Evolutionary conservation across 2,797 vertebrate species (phyloP), one percentile per base, ranked within the genome.

Genomic region (Ptychobarbus kaznakovi): DNA sequence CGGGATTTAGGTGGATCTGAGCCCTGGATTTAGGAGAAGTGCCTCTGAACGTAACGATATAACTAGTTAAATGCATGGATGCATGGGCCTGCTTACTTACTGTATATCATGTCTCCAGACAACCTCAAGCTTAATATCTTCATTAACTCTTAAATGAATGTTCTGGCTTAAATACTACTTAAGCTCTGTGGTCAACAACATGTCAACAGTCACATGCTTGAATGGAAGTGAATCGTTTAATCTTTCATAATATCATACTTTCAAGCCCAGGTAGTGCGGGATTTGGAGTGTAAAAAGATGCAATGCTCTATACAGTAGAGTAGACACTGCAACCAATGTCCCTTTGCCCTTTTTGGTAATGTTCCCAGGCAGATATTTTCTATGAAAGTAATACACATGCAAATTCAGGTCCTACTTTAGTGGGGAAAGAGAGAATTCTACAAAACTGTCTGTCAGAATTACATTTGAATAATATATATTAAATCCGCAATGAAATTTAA

Each of bases 21-120:
- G 75, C 13, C 16, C 75, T 58, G 51, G 75, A 77, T 61, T 77
- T 77, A 77, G 74, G 32, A 76, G 53, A 61, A 40, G 53, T 58
- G 75, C 3, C 75, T 25, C 75, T 61, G 75, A 77, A n/a, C n/a
- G 13, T 77, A 77, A 42, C 35, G 42, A 3, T 77, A 28, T 53
- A 49, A 40, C 25, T 35, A 63, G 49, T 38, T 70, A 53, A 66
- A 66, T 15, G 7, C 49, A 58, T 38, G 20, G 53, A 77, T 9
- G 28, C 10, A 3, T 61, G 28, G 15, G 51, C 22, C 22, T 53
- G 28, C 69, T 49, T 32, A 38, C 80, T 56, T 70, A 42, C 40
- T 42, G 9, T 42, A 20, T 25, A 44, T 44, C 46, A 72, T 40
- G 25, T 73, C 51, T 22, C 53, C 32, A 81, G 65, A 70, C 25